A percentile compares a stretch with the other conserved stretches of the same genome.
Conservation (phyloP, 2,797 vertebrate genomes). For the Notoglanidium macrostoma region DNA sequence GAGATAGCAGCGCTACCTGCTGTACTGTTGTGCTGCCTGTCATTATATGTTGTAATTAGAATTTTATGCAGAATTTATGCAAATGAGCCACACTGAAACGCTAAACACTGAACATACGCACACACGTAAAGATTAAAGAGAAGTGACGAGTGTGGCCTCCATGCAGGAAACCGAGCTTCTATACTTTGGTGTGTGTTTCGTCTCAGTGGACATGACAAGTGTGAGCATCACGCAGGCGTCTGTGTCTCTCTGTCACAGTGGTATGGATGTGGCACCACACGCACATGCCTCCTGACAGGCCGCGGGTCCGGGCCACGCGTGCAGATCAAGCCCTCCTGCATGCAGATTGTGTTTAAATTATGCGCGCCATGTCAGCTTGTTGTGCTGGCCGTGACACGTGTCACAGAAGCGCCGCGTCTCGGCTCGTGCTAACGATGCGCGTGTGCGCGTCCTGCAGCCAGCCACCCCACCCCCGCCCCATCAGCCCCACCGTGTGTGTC, state of each 20-base stretch:
- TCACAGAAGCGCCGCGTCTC: conserved; percentile 76
- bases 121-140: conserved; percentile 7
- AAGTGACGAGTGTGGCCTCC: not conserved
- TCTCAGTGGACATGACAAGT: conserved; percentile 78
- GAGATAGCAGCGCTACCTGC: conserved; percentile 55
- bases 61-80: conserved; percentile 70
- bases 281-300: conserved; percentile 68
- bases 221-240: conserved; percentile 31
- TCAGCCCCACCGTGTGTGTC: conserved; percentile 33
- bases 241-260: conserved; percentile 67
- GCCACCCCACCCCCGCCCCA: conserved; percentile 30
- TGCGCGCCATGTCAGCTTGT: conserved; percentile 78
- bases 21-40: not conserved
- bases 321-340: conserved; percentile 78
- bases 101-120: conserved; percentile 31
- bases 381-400: conserved; percentile 66
- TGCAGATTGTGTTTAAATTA: conserved; percentile 84
- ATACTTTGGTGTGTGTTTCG: conserved; percentile 64
- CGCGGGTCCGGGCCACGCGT: conserved; percentile 73
- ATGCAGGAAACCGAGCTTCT: conserved; percentile 17
- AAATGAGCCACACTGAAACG: conserved; percentile 59
- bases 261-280: conserved; percentile 54
- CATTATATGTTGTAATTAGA: not conserved
- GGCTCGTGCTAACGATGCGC: conserved; percentile 66
- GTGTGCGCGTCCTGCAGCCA: conserved; percentile 31